Base-by-base conservation (phyloP, 2,888 invertebrate species). In the Ceriagrion tenellum region DNA sequence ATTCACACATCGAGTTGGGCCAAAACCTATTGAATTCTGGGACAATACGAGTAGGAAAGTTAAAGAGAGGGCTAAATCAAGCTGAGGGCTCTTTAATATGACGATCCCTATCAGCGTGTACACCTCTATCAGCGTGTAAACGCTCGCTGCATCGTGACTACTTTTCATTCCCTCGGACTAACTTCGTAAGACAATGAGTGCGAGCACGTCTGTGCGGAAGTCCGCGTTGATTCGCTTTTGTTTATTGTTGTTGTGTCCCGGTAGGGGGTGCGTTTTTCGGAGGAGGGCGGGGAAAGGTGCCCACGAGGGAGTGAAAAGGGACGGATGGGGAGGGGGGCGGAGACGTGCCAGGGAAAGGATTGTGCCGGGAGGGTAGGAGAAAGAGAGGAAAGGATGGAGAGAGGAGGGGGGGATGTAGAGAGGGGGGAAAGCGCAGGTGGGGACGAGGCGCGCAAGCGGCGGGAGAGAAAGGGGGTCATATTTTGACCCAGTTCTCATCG, bases 401-500 rank as follows among this genome's bases (percentile, higher is more conserved):
- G 23, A 26, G 55, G 63, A 59, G 4, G 40, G 63, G 23, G 91
- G 59, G 35, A 20, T 23, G 2, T 23, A 40, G 59, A 35, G 23
- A 13, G 63, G 40, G 59, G 26, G 26, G 69, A 47, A 91, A 35
- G n/a, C n/a, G 56, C 90, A 47, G 74, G 69, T 23, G 91, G 35
- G 23, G 91, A 59, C 0, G 18, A 59, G 63, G 63, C 18, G 59
- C 40, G 47, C 13, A 47, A 26, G 40, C 23, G 47, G 55, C n/a
- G 23, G 47, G 40, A 59, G 93, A 93, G 93, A 93, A 93, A 93
- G 93, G 93, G 69, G 93, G 93, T 93, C 93, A 93, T 35, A 55
- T 63, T 63, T 55, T 93, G 93, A 93, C 93, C 93, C 93, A 63
- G 63, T 93, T 93, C 93, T 74, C 93, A 93, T 93, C 35, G 91